Evolutionary conservation across 2,797 vertebrate genomes (phyloP).

Genomic region (Anabas testudineus): DNA sequence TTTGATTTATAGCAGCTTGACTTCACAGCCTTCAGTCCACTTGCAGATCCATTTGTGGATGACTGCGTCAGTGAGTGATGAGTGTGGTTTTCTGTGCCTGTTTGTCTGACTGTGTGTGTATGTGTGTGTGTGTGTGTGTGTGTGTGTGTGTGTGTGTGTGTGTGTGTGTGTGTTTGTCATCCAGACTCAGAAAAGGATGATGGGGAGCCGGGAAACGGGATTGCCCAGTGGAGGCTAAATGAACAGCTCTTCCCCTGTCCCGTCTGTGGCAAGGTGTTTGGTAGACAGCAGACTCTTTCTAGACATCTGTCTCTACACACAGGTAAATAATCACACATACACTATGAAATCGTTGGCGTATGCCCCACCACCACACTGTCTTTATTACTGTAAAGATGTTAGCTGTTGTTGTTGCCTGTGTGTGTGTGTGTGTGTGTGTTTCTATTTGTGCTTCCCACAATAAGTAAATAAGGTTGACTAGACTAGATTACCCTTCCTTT

Average conservation of each 20-base stretch:
- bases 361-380: background rate
- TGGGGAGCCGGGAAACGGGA: conserved; percentile 90
- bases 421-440: too few species aligned
- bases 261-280: conserved; percentile 97
- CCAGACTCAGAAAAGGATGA: conserved; percentile 91
- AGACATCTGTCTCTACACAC: conserved; percentile 97
- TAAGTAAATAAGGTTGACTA: conserved; percentile 82
- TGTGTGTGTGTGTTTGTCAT: conserved; percentile 38
- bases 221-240: conserved; percentile 92
- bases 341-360: background rate
- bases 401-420: conserved; percentile 16
- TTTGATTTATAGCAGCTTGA: conserved; percentile 25
- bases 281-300: conserved; percentile 97
- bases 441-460: conserved; percentile 37
- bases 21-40: conserved; percentile 9
- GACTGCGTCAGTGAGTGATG: conserved; percentile 27
- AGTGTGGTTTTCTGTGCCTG: conserved; percentile 2
- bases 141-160: conserved; percentile 1
- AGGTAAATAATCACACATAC: conserved; percentile 82
- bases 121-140: too few species aligned
- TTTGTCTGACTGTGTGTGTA: background rate
- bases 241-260: conserved; percentile 97
- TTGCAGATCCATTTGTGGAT: conserved; percentile 30
- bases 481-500: conserved; percentile 84
- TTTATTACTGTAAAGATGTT: conserved; percentile 15